These are phyloP conservation scores for Cryptotermes secundus DNA, from an alignment of 1,140 invertebrate genomes.

Conservation along the genomic window DNA sequence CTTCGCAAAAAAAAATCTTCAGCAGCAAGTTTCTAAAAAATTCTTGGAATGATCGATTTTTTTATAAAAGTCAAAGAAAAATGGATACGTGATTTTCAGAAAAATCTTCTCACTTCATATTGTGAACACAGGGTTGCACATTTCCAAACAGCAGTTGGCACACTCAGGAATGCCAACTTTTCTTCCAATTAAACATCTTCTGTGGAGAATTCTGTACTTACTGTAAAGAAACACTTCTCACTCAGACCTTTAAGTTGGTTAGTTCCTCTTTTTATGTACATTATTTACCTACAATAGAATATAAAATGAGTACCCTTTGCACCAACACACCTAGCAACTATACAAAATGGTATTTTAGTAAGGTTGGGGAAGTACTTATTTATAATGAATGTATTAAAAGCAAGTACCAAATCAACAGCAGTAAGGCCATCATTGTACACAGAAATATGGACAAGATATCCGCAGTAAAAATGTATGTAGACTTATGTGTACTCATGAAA, in stretches of 20 bases:
- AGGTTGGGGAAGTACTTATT: constrained; percentile 10
- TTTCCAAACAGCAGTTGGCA: constrained; percentile 2
- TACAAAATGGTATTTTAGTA: constrained; percentile 11
- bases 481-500: constrained; percentile 25
- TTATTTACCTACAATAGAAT: background rate
- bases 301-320: background rate
- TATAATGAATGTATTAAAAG: constrained; percentile 17
- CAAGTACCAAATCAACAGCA: constrained; percentile 19
- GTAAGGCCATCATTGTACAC: constrained; percentile 18
- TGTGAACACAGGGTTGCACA: background rate
- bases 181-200: constrained; percentile 1
- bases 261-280: constrained; percentile 11
- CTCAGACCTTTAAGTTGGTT: background rate
- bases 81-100: background rate
- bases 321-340: constrained; percentile 8
- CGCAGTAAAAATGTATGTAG: background rate
- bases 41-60: no score
- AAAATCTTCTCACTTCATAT: background rate
- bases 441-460: constrained; percentile 12
- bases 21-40: no score
- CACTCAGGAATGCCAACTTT: background rate
- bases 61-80: no score
- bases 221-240: constrained; percentile 3
- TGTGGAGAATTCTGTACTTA: background rate
- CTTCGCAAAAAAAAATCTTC: no score